These are phyloP conservation scores for Chironomus riparius DNA, from an alignment of 2,888 invertebrate species.

Conservation along the genomic window DNA sequence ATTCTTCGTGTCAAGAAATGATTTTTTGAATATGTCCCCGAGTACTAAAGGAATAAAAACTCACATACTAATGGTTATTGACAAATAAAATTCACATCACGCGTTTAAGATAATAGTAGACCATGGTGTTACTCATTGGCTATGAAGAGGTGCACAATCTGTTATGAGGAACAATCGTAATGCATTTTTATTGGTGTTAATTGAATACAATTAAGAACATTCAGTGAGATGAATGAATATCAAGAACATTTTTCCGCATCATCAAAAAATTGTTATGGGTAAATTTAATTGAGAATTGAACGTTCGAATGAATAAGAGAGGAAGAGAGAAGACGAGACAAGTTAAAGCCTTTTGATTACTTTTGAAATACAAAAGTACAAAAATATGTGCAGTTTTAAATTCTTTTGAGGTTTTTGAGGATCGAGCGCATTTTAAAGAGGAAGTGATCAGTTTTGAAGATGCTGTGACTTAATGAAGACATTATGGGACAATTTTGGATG, in stretches of 20 bases:
- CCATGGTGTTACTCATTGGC: background rate
- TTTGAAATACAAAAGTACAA: too few relatives aligned
- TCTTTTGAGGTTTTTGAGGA: too few relatives aligned
- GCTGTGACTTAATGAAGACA: too few relatives aligned
- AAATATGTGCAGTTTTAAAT: too few relatives aligned
- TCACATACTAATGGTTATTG: background rate
- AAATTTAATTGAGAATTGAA: slow-evolving; percentile 19
- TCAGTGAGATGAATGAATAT: background rate
- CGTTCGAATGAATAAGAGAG: background rate
- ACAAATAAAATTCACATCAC: slow-evolving; percentile 2
- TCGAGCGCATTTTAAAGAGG: too few relatives aligned
- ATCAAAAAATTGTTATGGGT: slow-evolving; percentile 15
- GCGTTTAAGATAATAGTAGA: background rate
- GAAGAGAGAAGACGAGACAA: background rate
- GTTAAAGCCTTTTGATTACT: slow-evolving; percentile 8
- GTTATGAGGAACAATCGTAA: slow-evolving; percentile 24
- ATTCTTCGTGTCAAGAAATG: background rate
- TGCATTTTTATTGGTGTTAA: slow-evolving; percentile 25
- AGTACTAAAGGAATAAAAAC: background rate
- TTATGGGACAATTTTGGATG: too few relatives aligned
- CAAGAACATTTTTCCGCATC: slow-evolving; percentile 25
- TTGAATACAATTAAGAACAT: slow-evolving; percentile 21
- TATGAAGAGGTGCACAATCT: background rate
- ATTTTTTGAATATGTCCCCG: background rate
- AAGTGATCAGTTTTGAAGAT: too few relatives aligned